Evolutionary conservation across 1,140 invertebrate genomes (phyloP), one percentile per base, ranked within the genome.

Genomic region (Apis cerana): DNA sequence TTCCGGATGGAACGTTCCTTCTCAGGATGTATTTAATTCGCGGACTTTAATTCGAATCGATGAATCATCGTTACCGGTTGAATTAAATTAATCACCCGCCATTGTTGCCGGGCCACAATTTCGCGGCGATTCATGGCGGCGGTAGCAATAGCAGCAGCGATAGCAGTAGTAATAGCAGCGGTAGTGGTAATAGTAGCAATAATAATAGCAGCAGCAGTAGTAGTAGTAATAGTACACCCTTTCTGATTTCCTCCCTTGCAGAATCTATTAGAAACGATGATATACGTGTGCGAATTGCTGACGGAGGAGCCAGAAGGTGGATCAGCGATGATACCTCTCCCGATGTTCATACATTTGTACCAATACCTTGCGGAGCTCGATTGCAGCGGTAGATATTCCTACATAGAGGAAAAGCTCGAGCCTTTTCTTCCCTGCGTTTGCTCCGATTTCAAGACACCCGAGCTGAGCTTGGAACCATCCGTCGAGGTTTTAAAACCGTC

Each of bases 251-350:
- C 33, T 21, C 71, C 33, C 27, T 23, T 48, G 23, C 88, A 97
- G 97, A 96, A 95, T 89, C 94, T 98, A 48, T 96, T 96, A 11
- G 95, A 96, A 90, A 97, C 97, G 33, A 97, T 98, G 97, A 96
- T 96, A 75, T 95, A 96, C 52, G 94, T 98, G 64, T 98, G 97
- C 92, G 97, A 98, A 93, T 94, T 97, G 56, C 92, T 98, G 80
- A 98, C 97, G 27, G 95, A 96, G 82, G 97, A 98, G 91, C 96
- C 97, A 2, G 97, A 97, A 86, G 97, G 97, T 61, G 97, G 97
- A 4, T 96, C 96, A 9, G 95, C 97, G 3, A 95, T 96, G 85
- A 97, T 98, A 75, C 95, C 96, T 0, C 94, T 96, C 59, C 93
- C 95, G 77, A 95, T 95, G 48, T 97, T 97, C 91, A 91, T 96